Conservation (phyloP, 2,888 invertebrate species). For the Trissoscelio sp. region DNA sequence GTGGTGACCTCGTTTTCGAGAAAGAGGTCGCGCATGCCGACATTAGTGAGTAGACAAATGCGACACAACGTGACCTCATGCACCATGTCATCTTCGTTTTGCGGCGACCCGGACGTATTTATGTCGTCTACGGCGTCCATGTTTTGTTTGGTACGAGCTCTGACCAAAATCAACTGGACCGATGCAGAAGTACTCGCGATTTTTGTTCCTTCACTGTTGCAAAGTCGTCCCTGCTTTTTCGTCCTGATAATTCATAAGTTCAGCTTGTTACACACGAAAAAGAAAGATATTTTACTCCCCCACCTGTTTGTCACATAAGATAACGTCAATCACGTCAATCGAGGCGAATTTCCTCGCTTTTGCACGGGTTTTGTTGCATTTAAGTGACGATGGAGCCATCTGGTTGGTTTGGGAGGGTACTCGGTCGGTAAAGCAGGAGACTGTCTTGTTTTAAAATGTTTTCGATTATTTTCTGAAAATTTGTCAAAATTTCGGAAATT, state of each 20-base stretch:
- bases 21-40: conserved; percentile 79
- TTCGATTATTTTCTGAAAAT: too few relatives aligned
- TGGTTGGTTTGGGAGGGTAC: too few relatives aligned
- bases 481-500: too few relatives aligned
- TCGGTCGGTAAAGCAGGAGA: too few relatives aligned
- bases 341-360: too few relatives aligned
- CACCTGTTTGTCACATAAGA: conserved; percentile 36
- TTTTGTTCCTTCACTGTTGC: background rate
- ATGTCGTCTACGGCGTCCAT: conserved; percentile 81
- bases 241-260: background rate
- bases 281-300: conserved; percentile 21
- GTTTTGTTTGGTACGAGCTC: conserved; percentile 79
- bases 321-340: conserved; percentile 1
- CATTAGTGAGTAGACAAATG: conserved; percentile 77
- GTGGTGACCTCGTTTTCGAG: conserved; percentile 75
- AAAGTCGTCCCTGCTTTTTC: background rate
- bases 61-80: conserved; percentile 79
- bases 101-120: conserved; percentile 77
- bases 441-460: too few relatives aligned
- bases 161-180: too few relatives aligned
- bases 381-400: too few relatives aligned
- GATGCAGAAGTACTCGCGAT: conserved; percentile 10
- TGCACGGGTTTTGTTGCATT: too few relatives aligned
- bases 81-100: conserved; percentile 75
- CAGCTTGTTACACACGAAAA: background rate